Percentiles rank a stretch among this genome's conserved stretches.
phyloP scores from a whole-genome alignment of 1,140 invertebrate genomes.

The Philotrypesis tridentata region DNA sequence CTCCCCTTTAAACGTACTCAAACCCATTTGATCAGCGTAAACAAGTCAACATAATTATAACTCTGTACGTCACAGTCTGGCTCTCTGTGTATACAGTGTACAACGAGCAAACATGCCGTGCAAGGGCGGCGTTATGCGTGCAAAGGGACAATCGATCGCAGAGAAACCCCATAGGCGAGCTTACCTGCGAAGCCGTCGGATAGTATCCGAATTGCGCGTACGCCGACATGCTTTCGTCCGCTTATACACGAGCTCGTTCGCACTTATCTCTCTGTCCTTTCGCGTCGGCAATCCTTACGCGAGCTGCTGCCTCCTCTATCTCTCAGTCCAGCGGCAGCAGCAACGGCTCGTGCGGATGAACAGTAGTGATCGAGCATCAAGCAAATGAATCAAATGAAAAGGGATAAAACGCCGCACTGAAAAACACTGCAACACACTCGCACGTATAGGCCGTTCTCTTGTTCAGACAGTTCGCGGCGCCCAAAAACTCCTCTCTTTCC shows the following conservation, averaged over 20 bases:
- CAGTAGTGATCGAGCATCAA: slow-evolving; percentile 33
- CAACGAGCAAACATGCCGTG: background rate
- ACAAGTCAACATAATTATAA: background rate
- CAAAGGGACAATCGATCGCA: slow-evolving; percentile 31
- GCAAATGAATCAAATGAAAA: background rate
- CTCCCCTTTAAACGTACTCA: background rate
- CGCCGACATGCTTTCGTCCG: slow-evolving; percentile 78
- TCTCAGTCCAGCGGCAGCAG: slow-evolving; percentile 24
- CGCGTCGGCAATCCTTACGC: background rate
- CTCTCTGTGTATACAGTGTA: background rate
- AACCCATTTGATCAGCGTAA: background rate
- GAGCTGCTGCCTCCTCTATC: background rate
- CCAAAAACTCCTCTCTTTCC: slow-evolving; percentile 9
- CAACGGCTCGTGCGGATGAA: background rate
- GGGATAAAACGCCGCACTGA: background rate
- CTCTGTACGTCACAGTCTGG: background rate
- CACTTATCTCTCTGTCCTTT: background rate
- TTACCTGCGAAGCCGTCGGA: slow-evolving; percentile 86
- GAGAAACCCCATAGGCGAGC: slow-evolving; percentile 52
- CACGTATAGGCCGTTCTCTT: slow-evolving; percentile 14
- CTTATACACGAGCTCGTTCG: slow-evolving; percentile 17
- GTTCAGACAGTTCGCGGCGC: slow-evolving; percentile 37
- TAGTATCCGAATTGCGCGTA: slow-evolving; percentile 90
- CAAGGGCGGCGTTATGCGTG: background rate
- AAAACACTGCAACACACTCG: slow-evolving; percentile 35